Conservation (phyloP, 2,113 vertebrate species). For the Peucedramus taeniatus region DNA sequence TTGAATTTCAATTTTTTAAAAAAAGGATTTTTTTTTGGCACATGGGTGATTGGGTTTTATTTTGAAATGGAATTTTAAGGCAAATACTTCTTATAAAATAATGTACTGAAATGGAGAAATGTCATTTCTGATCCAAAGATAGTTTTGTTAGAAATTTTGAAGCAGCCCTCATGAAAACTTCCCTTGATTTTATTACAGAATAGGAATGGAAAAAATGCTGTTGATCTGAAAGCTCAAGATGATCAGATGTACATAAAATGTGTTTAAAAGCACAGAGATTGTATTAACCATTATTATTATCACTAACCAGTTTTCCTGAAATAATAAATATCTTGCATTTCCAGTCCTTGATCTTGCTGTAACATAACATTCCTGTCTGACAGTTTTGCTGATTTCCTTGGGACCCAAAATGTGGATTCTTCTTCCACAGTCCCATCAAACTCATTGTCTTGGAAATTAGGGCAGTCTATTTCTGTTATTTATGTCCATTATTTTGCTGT, state of each 20-base stretch:
- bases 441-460: not conserved
- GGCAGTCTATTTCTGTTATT: not conserved
- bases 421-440: not conserved
- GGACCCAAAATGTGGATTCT: accelerated
- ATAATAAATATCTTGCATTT: not conserved
- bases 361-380: not conserved
- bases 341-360: not conserved
- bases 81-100: not conserved
- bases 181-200: not conserved
- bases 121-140: not conserved
- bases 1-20: not conserved
- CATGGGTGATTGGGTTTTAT: not conserved
- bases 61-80: not conserved
- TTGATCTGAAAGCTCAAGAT: not conserved
- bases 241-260: not conserved
- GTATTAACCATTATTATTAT: not conserved
- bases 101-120: not conserved
- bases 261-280: not conserved
- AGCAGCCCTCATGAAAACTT: not conserved
- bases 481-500: not conserved
- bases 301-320: not conserved
- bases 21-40: not conserved
- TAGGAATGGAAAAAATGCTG: not conserved
- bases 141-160: not conserved
- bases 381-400: not conserved